Evolutionary conservation across 2,888 invertebrate genomes (phyloP).

Genomic region (Rhimphoctona megacephalus): DNA sequence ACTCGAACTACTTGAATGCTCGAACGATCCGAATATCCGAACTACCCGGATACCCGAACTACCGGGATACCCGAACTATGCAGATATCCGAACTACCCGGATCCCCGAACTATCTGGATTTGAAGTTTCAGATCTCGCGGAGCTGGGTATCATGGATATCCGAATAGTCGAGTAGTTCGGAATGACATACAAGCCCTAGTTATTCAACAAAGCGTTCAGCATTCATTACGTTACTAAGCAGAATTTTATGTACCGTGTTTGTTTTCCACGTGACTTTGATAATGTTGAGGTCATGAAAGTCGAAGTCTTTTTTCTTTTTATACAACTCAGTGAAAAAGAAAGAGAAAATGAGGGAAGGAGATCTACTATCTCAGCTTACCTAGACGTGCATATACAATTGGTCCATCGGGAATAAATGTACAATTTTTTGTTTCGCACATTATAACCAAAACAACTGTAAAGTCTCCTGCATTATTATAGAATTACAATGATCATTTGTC

Average conservation of each 20-base stretch:
- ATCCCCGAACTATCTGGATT: too few relatives aligned
- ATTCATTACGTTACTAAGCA: not conserved
- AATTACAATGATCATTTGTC: not conserved
- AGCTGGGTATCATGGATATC: too few relatives aligned
- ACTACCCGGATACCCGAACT: too few relatives aligned
- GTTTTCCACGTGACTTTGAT: slow-evolving; percentile 29
- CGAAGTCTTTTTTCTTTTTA: slow-evolving; percentile 13
- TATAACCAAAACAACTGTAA: not conserved
- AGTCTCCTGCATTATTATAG: not conserved
- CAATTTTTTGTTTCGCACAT: slow-evolving; percentile 23
- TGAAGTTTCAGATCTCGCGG: too few relatives aligned
- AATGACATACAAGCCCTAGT: too few relatives aligned
- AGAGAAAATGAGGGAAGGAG: not conserved
- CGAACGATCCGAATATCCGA: too few relatives aligned
- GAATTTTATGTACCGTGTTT: slow-evolving; percentile 1
- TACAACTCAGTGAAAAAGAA: not conserved
- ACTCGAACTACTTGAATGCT: too few relatives aligned
- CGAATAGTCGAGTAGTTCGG: too few relatives aligned
- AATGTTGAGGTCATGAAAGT: not conserved
- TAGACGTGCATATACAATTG: not conserved
- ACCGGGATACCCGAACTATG: too few relatives aligned
- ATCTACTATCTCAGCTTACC: not conserved
- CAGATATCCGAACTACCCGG: too few relatives aligned
- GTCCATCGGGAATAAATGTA: not conserved
- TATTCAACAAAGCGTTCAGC: slow-evolving; percentile 33